These are phyloP conservation scores for Calliopsis andreniformis DNA, from an alignment of 1,140 invertebrate species.

Conservation along the genomic window DNA sequence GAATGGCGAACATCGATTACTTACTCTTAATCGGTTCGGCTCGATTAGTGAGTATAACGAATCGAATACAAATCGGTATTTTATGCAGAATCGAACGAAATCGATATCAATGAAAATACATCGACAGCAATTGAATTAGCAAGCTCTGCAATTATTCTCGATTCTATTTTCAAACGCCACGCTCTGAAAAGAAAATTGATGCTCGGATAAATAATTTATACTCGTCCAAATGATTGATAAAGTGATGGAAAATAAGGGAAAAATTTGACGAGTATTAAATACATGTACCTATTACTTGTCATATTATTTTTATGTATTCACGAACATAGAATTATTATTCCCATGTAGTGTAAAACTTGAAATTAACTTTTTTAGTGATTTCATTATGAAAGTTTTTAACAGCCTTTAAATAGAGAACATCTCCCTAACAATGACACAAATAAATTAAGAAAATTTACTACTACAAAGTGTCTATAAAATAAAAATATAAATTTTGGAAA, in stretches of 20 bases:
- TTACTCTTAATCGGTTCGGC: slow-evolving; percentile 4
- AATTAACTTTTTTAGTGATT: too few species aligned
- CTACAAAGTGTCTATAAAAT: too few species aligned
- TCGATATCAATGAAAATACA: slow-evolving; percentile 16
- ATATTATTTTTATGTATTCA: too few species aligned
- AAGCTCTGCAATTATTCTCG: not conserved
- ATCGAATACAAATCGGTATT: slow-evolving; percentile 29
- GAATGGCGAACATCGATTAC: slow-evolving; percentile 40
- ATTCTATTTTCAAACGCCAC: not conserved
- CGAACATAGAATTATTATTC: too few species aligned
- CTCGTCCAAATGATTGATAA: not conserved
- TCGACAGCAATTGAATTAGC: slow-evolving; percentile 18
- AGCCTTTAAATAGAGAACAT: too few species aligned
- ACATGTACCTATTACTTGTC: too few species aligned
- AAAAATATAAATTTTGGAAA: too few species aligned
- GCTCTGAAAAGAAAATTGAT: not conserved
- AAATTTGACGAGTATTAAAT: too few species aligned
- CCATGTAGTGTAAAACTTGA: too few species aligned
- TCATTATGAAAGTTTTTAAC: too few species aligned
- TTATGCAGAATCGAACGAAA: slow-evolving; percentile 19
- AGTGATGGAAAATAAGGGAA: not conserved
- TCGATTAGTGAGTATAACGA: slow-evolving; percentile 14
- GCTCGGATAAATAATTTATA: not conserved
- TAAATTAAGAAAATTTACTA: too few species aligned
- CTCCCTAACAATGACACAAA: too few species aligned